These are phyloP conservation scores for Margaritifera margaritifera DNA, from an alignment of 2,888 invertebrate genomes.

Conservation along the genomic window DNA sequence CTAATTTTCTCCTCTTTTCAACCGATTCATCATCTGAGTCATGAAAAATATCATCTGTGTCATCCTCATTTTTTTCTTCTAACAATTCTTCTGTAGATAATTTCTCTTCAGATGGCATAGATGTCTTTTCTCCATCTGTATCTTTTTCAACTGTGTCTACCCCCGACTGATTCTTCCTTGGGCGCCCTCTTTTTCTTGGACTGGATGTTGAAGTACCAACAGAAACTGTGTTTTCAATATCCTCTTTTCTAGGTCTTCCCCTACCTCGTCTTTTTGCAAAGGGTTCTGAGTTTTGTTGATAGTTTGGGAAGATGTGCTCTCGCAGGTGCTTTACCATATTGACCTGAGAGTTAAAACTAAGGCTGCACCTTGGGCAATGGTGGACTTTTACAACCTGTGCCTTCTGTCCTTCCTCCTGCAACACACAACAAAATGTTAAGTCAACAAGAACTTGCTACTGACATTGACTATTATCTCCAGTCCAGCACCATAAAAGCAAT, in stretches of 20 bases:
- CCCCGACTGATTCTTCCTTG: constrained; percentile 1
- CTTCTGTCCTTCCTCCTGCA: neutral
- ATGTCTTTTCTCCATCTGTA: neutral
- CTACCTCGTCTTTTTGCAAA: constrained; percentile 2
- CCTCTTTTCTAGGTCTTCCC: constrained; percentile 5
- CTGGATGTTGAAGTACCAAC: no score
- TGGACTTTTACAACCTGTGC: constrained; percentile 27
- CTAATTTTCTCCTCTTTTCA: constrained; percentile 3
- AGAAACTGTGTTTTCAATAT: no score
- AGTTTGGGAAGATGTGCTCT: constrained; percentile 41
- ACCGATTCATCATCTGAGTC: constrained; percentile 14
- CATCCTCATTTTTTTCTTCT: constrained; percentile 1
- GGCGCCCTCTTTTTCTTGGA: no score
- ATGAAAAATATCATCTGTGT: constrained; percentile 9
- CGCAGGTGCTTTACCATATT: constrained; percentile 53
- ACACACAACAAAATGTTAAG: no score
- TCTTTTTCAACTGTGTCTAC: neutral
- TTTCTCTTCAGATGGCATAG: no score
- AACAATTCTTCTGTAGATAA: no score
- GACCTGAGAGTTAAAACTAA: constrained; percentile 42
- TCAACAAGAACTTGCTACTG: no score
- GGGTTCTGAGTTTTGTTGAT: neutral
- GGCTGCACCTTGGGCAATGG: constrained; percentile 49
- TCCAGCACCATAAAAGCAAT: no score
- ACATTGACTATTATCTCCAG: no score